Percentiles rank a stretch among this genome's conserved stretches.
These are phyloP conservation scores for Oegoconia quadripuncta DNA, from an alignment of 2,888 invertebrate species.

Conservation along the genomic window DNA sequence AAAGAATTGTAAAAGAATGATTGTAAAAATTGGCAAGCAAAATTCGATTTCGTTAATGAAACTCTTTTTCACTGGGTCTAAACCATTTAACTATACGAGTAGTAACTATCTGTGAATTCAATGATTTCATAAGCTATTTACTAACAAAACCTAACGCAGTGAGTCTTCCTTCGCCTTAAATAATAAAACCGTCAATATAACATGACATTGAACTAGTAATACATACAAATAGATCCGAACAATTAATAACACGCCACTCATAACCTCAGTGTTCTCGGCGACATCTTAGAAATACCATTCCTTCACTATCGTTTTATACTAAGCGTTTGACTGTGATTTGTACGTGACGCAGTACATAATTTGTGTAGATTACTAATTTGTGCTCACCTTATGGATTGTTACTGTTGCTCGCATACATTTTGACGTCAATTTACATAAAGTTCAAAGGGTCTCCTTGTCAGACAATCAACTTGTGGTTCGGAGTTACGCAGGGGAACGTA, in stretches of 20 bases:
- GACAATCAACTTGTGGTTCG: neutral
- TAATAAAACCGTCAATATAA: conserved; percentile 25
- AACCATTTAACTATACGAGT: no score
- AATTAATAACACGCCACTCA: conserved; percentile 23
- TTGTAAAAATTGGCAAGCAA: no score
- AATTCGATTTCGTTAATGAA: no score
- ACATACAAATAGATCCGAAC: conserved; percentile 18
- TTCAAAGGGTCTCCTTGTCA: neutral
- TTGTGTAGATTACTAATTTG: neutral
- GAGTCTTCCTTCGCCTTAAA: conserved; percentile 16
- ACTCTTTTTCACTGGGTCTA: no score
- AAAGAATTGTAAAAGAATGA: no score
- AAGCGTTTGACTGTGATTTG: neutral
- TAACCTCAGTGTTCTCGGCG: neutral
- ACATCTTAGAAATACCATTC: neutral
- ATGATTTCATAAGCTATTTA: no score
- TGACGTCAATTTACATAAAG: neutral
- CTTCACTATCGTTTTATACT: neutral
- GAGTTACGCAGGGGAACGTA: conserved; percentile 8
- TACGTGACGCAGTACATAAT: neutral
- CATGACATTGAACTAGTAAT: conserved; percentile 52
- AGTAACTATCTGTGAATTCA: no score
- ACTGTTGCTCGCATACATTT: neutral
- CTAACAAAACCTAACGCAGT: neutral
- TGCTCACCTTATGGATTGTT: neutral